These are phyloP conservation scores for Phthorimaea operculella DNA, from an alignment of 1,140 invertebrate genomes.

Conservation along the genomic window DNA sequence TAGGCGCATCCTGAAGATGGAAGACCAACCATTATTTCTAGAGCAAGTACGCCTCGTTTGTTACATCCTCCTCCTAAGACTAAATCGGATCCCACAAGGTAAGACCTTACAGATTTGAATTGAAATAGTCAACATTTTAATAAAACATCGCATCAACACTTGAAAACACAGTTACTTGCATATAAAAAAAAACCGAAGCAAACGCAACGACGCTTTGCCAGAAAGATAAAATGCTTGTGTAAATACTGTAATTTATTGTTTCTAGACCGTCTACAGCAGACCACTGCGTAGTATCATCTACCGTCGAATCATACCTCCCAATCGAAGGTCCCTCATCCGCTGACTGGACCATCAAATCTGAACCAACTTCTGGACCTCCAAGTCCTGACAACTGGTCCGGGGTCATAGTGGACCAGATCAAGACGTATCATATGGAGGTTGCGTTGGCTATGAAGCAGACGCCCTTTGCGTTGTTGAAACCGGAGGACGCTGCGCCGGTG, in stretches of 20 bases:
- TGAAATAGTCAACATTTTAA: neutral
- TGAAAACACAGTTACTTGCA: too few relatives aligned
- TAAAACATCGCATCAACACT: too few relatives aligned
- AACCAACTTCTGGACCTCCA: constrained; percentile 17
- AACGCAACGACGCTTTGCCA: too few relatives aligned
- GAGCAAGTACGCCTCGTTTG: constrained; percentile 12
- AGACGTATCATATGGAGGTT: constrained; percentile 56
- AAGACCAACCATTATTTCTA: constrained; percentile 1
- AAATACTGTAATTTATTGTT: too few relatives aligned
- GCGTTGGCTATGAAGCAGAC: constrained; percentile 51
- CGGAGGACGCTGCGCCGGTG: constrained; percentile 42
- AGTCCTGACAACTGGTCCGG: constrained; percentile 27
- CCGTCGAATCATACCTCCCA: constrained; percentile 39
- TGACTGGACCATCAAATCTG: constrained; percentile 9
- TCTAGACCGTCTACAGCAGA: constrained; percentile 28
- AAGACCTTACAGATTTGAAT: neutral
- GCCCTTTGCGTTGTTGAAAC: constrained; percentile 53
- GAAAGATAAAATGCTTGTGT: too few relatives aligned
- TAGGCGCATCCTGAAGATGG: constrained; percentile 44
- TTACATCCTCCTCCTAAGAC: constrained; percentile 9
- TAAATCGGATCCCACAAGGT: constrained; percentile 26
- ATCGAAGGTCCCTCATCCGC: constrained; percentile 20
- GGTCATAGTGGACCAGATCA: constrained; percentile 55
- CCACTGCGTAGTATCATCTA: constrained; percentile 47
- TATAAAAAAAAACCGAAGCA: too few relatives aligned